Conservation (phyloP, 1,140 invertebrate genomes). For the Prorops nasuta region DNA sequence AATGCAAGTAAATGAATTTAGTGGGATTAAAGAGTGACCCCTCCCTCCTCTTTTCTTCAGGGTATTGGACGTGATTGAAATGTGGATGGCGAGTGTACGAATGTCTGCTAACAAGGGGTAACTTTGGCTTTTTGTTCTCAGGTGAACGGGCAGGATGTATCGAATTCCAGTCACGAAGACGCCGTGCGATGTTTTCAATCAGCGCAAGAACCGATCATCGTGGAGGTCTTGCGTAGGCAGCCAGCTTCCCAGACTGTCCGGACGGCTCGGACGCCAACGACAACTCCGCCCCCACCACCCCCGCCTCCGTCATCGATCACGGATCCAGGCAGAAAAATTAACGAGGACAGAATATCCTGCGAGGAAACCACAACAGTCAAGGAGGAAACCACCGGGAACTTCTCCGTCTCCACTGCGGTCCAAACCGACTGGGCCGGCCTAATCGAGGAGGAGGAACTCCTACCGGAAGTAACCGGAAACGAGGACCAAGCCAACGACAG, state of each 20-base stretch:
- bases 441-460: conserved; percentile 45
- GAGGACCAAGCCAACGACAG: conserved; percentile 48
- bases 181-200: conserved; percentile 70
- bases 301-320: conserved; percentile 7
- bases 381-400: conserved; percentile 10
- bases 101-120: neutral
- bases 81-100: neutral
- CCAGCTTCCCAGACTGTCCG: conserved; percentile 24
- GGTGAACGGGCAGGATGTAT: conserved; percentile 74
- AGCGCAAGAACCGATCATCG: conserved; percentile 70
- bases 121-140: conserved; percentile 44
- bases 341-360: conserved; percentile 8
- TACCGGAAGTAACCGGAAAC: conserved; percentile 34
- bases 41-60: no score
- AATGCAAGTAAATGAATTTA: no score
- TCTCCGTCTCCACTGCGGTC: conserved; percentile 54
- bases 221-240: conserved; percentile 66
- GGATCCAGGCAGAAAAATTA: conserved; percentile 10
- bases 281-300: conserved; percentile 10
- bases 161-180: conserved; percentile 67
- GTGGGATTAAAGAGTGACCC: no score
- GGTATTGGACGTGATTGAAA: no score
- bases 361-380: conserved; percentile 14
- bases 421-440: conserved; percentile 56
- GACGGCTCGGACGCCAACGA: conserved; percentile 20